Evolutionary conservation across 2,888 invertebrate genomes (phyloP).

Genomic region (Allygus modestus): DNA sequence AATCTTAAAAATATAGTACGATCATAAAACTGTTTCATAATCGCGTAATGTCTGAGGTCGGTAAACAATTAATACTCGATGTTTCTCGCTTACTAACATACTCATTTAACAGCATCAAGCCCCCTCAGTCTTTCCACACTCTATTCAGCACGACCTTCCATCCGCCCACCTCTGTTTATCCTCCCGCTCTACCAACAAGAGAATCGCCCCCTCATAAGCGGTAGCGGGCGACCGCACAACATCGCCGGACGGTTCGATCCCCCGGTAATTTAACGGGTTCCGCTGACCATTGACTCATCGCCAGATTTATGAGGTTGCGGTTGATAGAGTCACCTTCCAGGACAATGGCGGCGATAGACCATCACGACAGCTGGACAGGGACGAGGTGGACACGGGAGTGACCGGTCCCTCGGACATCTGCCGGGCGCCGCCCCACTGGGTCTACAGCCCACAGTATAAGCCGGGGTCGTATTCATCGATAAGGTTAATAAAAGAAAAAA

Average conservation of each 20-base stretch:
- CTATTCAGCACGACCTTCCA: neutral
- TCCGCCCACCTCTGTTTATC: conserved; percentile 13
- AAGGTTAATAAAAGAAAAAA: too few species aligned
- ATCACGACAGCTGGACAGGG: conserved; percentile 6
- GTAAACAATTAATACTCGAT: too few species aligned
- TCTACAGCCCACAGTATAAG: too few species aligned
- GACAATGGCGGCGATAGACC: conserved; percentile 3
- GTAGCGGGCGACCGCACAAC: neutral
- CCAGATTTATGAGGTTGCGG: conserved; percentile 15
- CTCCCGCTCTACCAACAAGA: neutral
- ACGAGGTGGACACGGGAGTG: conserved; percentile 22
- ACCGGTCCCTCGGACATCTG: conserved; percentile 32
- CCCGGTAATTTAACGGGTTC: conserved; percentile 19
- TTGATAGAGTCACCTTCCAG: conserved; percentile 9
- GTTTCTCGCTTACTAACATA: too few species aligned
- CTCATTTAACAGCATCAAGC: too few species aligned
- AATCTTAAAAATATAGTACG: too few species aligned
- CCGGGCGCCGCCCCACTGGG: neutral
- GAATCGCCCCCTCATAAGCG: neutral
- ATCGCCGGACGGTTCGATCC: too few species aligned
- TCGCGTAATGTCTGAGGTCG: too few species aligned
- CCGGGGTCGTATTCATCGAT: too few species aligned
- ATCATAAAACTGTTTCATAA: too few species aligned
- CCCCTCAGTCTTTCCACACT: too few species aligned
- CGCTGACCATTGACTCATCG: neutral